Base-by-base conservation (phyloP, 2,797 vertebrate species). In the Dicrostonyx torquatus region DNA sequence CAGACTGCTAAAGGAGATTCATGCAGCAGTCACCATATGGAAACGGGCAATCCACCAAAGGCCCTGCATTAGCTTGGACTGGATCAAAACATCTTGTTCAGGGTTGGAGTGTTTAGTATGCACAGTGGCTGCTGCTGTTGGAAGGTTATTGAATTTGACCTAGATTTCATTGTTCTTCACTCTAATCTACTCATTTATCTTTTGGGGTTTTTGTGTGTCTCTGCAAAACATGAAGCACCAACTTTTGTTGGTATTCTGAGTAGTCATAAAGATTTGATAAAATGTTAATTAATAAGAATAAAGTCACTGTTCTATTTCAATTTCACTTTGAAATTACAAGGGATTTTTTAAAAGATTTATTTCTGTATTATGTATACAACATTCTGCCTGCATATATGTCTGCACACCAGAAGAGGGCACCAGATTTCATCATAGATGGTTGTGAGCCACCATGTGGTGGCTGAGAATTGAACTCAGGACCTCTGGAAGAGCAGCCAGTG, bases 141-240 rank as follows among this genome's bases (percentile, higher is more conserved):
- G 45, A 95, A 97, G n/a, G 88, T 97, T 97, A 95, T 96, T 98
- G 96, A 95, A 66, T 89, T 91, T 97, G 96, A 97, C 91, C 94
- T 96, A 86, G 94, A 96, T 98, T 97, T 98, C 95, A 64, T 82
- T 96, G 90, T 68, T 97, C 60, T 96, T 78, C 53, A 70, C 43
- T 83, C 93, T 98, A 95, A 98, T 97, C 93, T 96, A n/a, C 87
- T 97, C 43, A 3, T 0, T 95, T 97, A 95, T 96, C 92, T 96
- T 95, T 94, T 45, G 79, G 66, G 53, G 18, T 96, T 72, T 91
- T 4, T 87, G 4, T 79, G 7, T 91, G 66, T 96, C 50, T 93
- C 94, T 97, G 53, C 14, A 45, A 94, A 96, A 66, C 55, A 87
- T 94, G 89, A 45, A 45, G 95, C 43, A 96, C 55, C 37, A 55